Conservation (phyloP, 2,888 invertebrate species). For the Criorhina ranunculi region DNA sequence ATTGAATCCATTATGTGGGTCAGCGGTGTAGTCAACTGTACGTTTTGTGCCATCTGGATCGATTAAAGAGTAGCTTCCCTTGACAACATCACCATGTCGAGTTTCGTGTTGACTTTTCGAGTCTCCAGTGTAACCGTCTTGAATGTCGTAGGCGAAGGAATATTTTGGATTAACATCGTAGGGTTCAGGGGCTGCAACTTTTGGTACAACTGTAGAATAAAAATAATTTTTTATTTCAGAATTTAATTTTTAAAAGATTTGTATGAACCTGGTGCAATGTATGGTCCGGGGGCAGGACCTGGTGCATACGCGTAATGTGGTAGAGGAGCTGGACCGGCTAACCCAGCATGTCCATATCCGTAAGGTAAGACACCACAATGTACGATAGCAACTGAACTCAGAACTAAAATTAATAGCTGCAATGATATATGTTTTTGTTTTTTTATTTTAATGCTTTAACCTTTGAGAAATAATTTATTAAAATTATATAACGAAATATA, state of each 20-base stretch:
- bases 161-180: constrained; percentile 85
- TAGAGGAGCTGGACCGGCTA: constrained; percentile 78
- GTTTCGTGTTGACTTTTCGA: constrained; percentile 87
- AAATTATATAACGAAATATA: no score
- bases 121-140: constrained; percentile 85
- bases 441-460: no score
- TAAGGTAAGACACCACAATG: constrained; percentile 81
- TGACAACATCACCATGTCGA: constrained; percentile 88
- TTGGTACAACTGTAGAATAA: constrained; percentile 77
- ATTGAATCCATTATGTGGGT: constrained; percentile 85
- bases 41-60: constrained; percentile 88
- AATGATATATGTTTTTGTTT: background rate
- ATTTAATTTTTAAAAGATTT: background rate
- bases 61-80: constrained; percentile 85
- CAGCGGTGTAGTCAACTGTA: constrained; percentile 87
- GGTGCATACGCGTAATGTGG: constrained; percentile 54
- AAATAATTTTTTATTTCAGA: background rate
- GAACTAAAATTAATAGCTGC: constrained; percentile 18
- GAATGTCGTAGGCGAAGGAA: constrained; percentile 85
- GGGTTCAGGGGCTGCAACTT: constrained; percentile 82
- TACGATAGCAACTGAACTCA: constrained; percentile 78
- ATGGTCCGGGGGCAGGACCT: constrained; percentile 75
- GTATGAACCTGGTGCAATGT: constrained; percentile 78
- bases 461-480: no score
- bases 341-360: constrained; percentile 79